Conservation (phyloP, 2,113 vertebrate genomes). For the Sander vitreus region DNA sequence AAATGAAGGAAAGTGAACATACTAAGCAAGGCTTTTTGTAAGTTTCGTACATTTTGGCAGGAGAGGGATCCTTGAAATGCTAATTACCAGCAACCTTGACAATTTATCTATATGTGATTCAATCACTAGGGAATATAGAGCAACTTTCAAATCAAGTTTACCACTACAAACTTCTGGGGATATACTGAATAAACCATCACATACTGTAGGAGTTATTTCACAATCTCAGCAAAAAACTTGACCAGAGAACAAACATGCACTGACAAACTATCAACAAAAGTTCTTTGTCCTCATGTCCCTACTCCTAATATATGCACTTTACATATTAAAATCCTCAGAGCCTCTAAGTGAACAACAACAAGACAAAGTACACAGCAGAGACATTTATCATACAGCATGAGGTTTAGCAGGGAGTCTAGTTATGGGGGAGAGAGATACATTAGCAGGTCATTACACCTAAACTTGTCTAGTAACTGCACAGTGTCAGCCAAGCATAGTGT, state of each 20-base stretch:
- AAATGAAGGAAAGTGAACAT: constrained; percentile 73
- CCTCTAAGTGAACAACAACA: constrained; percentile 86
- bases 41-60: constrained; percentile 76
- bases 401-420: constrained; percentile 78
- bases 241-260: constrained; percentile 86
- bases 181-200: constrained; percentile 83
- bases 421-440: constrained; percentile 78
- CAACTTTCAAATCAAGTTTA: constrained; percentile 70
- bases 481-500: constrained; percentile 84
- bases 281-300: constrained; percentile 75
- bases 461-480: constrained; percentile 84
- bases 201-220: constrained; percentile 79
- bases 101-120: constrained; percentile 75
- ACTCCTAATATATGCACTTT: constrained; percentile 86
- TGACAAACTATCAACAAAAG: constrained; percentile 84
- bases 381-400: constrained; percentile 84
- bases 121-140: constrained; percentile 76
- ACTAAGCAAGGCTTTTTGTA: constrained; percentile 78
- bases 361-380: constrained; percentile 86
- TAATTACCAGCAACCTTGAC: constrained; percentile 68
- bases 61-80: constrained; percentile 65
- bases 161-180: constrained; percentile 78
- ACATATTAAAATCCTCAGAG: constrained; percentile 79
- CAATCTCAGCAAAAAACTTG: constrained; percentile 82
- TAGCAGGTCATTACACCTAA: constrained; percentile 84